Base-by-base conservation (phyloP, 2,888 invertebrate species). In the Drosophila leonis region DNA sequence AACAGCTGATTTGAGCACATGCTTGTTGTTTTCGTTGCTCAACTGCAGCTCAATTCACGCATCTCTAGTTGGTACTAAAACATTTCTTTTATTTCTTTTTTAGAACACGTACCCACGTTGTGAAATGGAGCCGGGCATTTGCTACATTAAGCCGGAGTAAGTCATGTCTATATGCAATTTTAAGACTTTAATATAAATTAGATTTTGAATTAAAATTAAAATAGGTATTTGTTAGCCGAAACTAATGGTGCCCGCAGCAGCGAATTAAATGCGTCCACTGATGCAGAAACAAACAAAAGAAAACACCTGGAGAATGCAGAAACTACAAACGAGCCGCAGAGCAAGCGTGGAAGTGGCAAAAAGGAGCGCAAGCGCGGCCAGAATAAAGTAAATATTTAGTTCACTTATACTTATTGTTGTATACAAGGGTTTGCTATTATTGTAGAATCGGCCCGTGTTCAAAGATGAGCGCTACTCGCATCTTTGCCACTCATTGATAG, bases 71-170 rank as follows among this genome's bases (percentile, higher is more conserved):
- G 75, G 72, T 72, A 9, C 67, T 78, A 69, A 70, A 69, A 52
- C 13, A 7, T 41, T 27, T 13, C 18, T 55, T 4, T 29, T 9
- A 8, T 29, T 18, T 4, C 2, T n/a, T 44, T 65, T 72, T 79
- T 69, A 62, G 78, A 60, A 70, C 73, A 90, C 51, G 20, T 51
- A 70, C 71, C 90, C 90, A 86, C 15, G 39, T 12, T 41, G 27
- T 10, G 68, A 75, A 64, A 92, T 92, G 92, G 92, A 93, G 72
- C 78, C 90, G 18, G 92, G 93, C 15, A 92, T 93, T 82, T 93
- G 93, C 60, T 92, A 91, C 51, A 92, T 93, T 56, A 93, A 93
- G 73, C 73, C 84, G 52, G 86, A 92, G 92, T 92, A 72, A 82
- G 57, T 44, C 10, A 44, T 55, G 0, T 12, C 18, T 75, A 42